A percentile compares a stretch with the other conserved stretches of the same genome.
phyloP scores from a whole-genome alignment of 2,113 vertebrate species.

The Pangasianodon hypophthalmus region DNA sequence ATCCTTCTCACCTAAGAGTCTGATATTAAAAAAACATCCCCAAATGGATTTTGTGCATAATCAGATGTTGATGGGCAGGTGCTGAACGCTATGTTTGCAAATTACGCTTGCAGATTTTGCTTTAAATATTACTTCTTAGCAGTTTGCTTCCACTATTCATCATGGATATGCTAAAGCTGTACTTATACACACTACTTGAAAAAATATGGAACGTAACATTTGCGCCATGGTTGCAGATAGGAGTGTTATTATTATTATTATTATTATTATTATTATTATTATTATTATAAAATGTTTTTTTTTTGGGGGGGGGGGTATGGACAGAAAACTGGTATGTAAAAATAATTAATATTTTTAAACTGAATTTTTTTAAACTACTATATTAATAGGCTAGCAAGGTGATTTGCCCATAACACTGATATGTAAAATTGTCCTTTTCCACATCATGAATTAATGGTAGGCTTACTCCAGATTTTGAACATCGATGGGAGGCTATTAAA shows the following conservation, averaged over 20 bases:
- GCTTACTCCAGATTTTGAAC: not conserved
- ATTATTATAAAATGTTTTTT: not conserved
- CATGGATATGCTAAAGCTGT: not conserved
- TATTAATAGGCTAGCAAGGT: not conserved
- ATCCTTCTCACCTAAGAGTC: not conserved
- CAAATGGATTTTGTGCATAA: constrained; percentile 15
- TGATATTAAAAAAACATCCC: constrained; percentile 21
- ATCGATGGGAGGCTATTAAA: not conserved
- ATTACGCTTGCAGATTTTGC: not conserved
- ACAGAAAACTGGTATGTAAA: not conserved
- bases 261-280: not conserved
- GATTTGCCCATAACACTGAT: not conserved
- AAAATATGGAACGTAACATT: not conserved
- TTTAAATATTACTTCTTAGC: not conserved
- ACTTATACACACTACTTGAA: not conserved
- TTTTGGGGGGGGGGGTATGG: no score
- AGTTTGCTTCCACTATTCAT: not conserved
- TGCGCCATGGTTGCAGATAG: not conserved
- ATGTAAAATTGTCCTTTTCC: not conserved
- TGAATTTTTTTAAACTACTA: not conserved
- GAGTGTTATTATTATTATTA: not conserved
- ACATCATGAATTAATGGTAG: no score
- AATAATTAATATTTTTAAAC: not conserved
- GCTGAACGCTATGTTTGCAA: not conserved
- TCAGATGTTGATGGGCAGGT: constrained; percentile 13